Conservation (phyloP, 2,113 vertebrate genomes). For the Thunnus thynnus region DNA sequence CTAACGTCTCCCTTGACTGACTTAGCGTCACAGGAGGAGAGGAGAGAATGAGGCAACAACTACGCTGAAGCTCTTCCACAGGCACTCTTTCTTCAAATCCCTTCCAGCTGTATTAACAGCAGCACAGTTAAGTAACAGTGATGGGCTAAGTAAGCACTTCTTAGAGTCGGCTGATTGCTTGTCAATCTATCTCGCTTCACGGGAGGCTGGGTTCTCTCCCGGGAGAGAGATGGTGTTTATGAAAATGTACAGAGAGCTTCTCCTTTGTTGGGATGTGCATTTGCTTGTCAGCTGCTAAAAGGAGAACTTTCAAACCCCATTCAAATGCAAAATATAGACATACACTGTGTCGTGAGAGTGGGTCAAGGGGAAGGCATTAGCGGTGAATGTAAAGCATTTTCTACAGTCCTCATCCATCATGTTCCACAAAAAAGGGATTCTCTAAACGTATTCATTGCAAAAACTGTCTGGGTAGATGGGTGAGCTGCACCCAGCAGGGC, state of each 20-base stretch:
- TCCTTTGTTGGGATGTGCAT: slow-evolving; percentile 51
- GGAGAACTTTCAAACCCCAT: slow-evolving; percentile 49
- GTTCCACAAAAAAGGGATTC: slow-evolving; percentile 56
- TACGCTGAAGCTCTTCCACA: slow-evolving; percentile 47
- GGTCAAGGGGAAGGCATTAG: slow-evolving; percentile 66
- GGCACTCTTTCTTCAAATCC: slow-evolving; percentile 43
- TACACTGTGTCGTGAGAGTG: slow-evolving; percentile 17
- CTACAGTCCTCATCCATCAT: slow-evolving; percentile 64
- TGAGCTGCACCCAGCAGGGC: slow-evolving; percentile 49
- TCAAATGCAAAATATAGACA: slow-evolving; percentile 64
- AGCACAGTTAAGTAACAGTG: slow-evolving; percentile 48
- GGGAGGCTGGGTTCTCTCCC: slow-evolving; percentile 9
- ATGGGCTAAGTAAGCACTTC: slow-evolving; percentile 59
- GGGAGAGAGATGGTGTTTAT: slow-evolving; percentile 55
- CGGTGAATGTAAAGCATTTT: slow-evolving; percentile 48
- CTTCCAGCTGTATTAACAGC: slow-evolving; percentile 71
- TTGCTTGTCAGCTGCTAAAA: slow-evolving; percentile 54
- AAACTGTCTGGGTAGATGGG: slow-evolving; percentile 39
- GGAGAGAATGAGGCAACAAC: slow-evolving; percentile 42
- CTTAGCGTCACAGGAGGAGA: slow-evolving; percentile 55
- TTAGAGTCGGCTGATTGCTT: slow-evolving; percentile 55
- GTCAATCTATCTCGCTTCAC: slow-evolving; percentile 38
- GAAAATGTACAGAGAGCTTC: slow-evolving; percentile 19
- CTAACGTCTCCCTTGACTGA: slow-evolving; percentile 72
- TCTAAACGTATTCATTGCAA: slow-evolving; percentile 61